phyloP scores from a whole-genome alignment of 2,797 vertebrate species.

The Avahi laniger region DNA sequence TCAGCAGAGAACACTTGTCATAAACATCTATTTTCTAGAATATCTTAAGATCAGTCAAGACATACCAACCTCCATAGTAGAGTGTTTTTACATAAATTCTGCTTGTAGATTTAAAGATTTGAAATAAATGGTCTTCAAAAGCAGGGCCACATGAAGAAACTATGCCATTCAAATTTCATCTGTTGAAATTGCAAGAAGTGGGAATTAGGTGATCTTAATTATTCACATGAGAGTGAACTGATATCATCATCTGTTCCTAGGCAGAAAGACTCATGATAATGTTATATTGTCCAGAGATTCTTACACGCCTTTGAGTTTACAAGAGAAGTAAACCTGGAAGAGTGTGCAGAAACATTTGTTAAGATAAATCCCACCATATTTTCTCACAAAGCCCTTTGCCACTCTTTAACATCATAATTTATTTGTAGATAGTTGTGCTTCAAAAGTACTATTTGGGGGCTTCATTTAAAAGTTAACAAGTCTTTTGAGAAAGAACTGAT shows the following conservation, averaged over 20 bases:
- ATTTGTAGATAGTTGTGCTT: not conserved
- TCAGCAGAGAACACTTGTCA: not conserved
- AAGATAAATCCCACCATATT: not conserved
- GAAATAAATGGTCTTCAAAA: not conserved
- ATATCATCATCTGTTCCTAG: not conserved
- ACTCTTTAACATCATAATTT: not conserved
- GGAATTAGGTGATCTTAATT: not conserved
- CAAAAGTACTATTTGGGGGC: not conserved
- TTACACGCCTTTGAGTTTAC: not conserved
- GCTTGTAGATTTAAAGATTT: not conserved
- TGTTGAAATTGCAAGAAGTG: not conserved
- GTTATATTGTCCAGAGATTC: not conserved
- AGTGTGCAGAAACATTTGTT: not conserved
- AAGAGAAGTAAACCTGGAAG: not conserved
- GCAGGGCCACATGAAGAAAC: not conserved
- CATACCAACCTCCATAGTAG: not conserved
- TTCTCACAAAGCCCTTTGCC: not conserved
- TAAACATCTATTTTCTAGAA: not conserved
- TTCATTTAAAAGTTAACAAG: not conserved
- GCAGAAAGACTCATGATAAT: not conserved
- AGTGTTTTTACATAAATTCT: not conserved
- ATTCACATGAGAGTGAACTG: not conserved
- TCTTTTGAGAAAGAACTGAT: not conserved
- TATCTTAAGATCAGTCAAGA: not conserved
- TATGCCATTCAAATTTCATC: not conserved